phyloP scores from a whole-genome alignment of 2,113 vertebrate genomes.

The Nestor notabilis region DNA sequence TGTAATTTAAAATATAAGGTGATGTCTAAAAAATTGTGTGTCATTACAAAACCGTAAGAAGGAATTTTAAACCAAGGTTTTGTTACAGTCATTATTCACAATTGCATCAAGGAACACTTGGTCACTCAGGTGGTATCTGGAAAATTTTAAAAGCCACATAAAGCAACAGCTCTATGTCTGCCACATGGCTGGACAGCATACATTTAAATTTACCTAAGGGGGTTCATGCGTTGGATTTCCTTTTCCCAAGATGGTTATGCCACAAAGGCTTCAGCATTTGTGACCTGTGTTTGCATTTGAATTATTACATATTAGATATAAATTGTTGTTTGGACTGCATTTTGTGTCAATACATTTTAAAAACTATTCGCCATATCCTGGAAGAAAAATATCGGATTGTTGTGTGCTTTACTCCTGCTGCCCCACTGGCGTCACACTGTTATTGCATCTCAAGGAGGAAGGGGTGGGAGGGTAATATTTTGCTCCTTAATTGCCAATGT shows the following conservation, averaged over 20 bases:
- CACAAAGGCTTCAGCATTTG: not conserved
- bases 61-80: not conserved
- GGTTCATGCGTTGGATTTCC: not conserved
- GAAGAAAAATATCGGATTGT: not conserved
- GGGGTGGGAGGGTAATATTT: not conserved
- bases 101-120: not conserved
- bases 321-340: fast-evolving
- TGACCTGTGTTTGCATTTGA: not conserved
- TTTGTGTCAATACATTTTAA: not conserved
- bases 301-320: not conserved
- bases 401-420: not conserved
- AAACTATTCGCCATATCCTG: fast-evolving
- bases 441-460: not conserved
- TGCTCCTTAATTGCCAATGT: not conserved
- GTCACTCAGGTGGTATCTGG: not conserved
- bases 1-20: not conserved
- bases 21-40: not conserved
- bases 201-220: not conserved
- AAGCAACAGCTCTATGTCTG: not conserved
- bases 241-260: not conserved
- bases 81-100: not conserved
- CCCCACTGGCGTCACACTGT: fast-evolving
- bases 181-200: not conserved
- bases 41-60: not conserved
- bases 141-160: fast-evolving